A percentile compares a stretch with the other conserved stretches of the same genome.
Conservation (phyloP, 2,113 vertebrate genomes). For the Amia ocellicauda region DNA sequence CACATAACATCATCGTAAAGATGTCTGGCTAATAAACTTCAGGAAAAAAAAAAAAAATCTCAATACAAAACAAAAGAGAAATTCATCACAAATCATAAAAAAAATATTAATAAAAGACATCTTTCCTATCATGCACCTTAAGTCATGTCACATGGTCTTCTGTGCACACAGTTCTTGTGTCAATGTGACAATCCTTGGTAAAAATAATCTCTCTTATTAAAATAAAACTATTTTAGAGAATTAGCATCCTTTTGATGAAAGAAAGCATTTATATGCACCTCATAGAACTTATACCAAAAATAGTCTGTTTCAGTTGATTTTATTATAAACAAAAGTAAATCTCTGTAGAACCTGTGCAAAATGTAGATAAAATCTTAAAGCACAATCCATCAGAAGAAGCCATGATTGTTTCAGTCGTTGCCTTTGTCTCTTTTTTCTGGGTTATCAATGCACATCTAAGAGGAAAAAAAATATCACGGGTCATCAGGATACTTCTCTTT, state of each 20-base stretch:
- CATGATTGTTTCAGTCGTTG: conserved; percentile 87
- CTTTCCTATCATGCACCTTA: conserved; percentile 79
- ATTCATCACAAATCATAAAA: conserved; percentile 56
- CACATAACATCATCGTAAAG: conserved; percentile 76
- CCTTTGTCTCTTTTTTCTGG: conserved; percentile 68
- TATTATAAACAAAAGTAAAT: conserved; percentile 85
- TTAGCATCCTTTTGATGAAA: conserved; percentile 85
- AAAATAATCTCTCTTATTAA: conserved; percentile 91
- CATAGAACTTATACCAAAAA: conserved; percentile 94
- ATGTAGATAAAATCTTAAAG: conserved; percentile 87
- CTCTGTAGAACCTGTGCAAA: conserved; percentile 92
- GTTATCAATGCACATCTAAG: conserved; percentile 66
- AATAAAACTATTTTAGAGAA: conserved; percentile 89
- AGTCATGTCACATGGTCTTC: conserved; percentile 74
- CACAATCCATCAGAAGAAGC: conserved; percentile 89
- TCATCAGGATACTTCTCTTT: not conserved
- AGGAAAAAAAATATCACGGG: conserved; percentile 27
- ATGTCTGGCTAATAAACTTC: conserved; percentile 68
- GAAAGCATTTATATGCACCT: conserved; percentile 86
- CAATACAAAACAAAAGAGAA: conserved; percentile 44
- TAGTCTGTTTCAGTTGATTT: conserved; percentile 89
- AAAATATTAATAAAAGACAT: conserved; percentile 77
- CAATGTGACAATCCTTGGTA: conserved; percentile 75
- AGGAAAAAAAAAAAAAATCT: conserved; percentile 62
- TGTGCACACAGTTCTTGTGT: conserved; percentile 76